Conservation (phyloP, 64 coral and sea anemone genomes). For the Astreopora myriophthalma region DNA sequence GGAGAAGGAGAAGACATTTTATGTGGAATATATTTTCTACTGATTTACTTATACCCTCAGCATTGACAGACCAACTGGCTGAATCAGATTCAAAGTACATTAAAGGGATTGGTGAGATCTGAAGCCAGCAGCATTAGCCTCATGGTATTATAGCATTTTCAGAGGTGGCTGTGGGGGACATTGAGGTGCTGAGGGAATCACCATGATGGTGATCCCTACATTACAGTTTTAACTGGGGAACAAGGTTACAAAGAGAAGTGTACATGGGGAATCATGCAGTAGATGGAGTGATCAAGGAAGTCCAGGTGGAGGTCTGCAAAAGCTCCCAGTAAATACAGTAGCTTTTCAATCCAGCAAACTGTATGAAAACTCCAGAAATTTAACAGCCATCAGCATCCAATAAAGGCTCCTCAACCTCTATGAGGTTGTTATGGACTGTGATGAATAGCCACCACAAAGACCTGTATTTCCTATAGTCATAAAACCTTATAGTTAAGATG, state of each 20-base stretch:
- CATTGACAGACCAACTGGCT: neutral
- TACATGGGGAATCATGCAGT: neutral
- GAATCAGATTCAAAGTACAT: neutral
- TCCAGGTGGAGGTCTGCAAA: conserved; percentile 6
- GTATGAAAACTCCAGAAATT: neutral
- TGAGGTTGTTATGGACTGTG: conserved; percentile 9
- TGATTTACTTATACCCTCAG: conserved; percentile 10
- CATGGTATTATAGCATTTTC: conserved; percentile 48
- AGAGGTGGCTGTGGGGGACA: conserved; percentile 20
- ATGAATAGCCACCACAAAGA: conserved; percentile 8
- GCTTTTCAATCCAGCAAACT: neutral
- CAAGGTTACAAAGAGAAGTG: neutral
- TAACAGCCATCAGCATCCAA: neutral
- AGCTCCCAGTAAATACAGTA: conserved; percentile 1
- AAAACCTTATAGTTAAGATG: neutral
- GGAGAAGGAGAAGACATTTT: no score
- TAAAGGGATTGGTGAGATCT: conserved; percentile 12
- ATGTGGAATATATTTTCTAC: conserved; percentile 27
- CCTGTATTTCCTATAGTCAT: conserved; percentile 11
- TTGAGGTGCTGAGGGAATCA: neutral
- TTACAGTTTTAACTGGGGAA: neutral
- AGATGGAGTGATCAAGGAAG: neutral
- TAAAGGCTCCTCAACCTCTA: neutral
- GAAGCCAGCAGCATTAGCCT: conserved; percentile 35
- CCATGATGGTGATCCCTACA: neutral